Conservation (phyloP, 2,797 vertebrate genomes). For the Syncerus caffer region DNA sequence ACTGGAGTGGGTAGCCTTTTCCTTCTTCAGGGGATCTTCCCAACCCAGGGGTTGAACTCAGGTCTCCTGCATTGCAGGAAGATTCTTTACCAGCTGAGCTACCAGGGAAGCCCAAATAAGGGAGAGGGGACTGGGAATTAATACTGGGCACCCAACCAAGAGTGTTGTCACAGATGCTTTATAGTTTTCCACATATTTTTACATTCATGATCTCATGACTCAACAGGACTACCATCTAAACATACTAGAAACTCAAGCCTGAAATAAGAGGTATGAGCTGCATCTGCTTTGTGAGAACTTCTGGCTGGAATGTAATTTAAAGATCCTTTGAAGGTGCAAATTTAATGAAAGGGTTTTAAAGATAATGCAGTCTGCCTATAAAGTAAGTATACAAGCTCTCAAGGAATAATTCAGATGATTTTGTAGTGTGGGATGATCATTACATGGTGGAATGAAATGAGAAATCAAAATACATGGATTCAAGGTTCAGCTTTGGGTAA, state of each 20-base stretch:
- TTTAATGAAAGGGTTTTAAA: conserved; percentile 13
- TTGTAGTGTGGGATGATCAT: conserved; percentile 43
- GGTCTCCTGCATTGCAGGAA: not conserved
- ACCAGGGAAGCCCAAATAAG: not conserved
- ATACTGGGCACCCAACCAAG: not conserved
- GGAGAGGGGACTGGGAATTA: not conserved
- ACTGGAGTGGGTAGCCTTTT: not conserved
- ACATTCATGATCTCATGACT: not conserved
- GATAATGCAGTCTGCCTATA: not conserved
- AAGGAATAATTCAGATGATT: conserved; percentile 15
- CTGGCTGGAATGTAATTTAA: conserved; percentile 6
- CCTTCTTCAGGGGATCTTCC: not conserved
- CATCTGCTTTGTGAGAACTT: not conserved
- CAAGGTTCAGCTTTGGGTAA: not conserved
- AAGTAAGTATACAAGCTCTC: not conserved
- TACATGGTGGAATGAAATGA: not conserved
- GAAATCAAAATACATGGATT: not conserved
- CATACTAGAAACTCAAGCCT: not conserved
- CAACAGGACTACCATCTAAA: not conserved
- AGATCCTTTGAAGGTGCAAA: conserved; percentile 32
- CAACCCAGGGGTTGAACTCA: not conserved
- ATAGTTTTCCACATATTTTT: not conserved
- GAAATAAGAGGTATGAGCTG: not conserved
- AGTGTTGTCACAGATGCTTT: not conserved
- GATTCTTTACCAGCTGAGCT: not conserved